Percentiles rank a stretch among this genome's conserved stretches.
Evolutionary conservation across 2,113 vertebrate species (phyloP).

Genomic region (Epinephelus cyanopodus): DNA sequence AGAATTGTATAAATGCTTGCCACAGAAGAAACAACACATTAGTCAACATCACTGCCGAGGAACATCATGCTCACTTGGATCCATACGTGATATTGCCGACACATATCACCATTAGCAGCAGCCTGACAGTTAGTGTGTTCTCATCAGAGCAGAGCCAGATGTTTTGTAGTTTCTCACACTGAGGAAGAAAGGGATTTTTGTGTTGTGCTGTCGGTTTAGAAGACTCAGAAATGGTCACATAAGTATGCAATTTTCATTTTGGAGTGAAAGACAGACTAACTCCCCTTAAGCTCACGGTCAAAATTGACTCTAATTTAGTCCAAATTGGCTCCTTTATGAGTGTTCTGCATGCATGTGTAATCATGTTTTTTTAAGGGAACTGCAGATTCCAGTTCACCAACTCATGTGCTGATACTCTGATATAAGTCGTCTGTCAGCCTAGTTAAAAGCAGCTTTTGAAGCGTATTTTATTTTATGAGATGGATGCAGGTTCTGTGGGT

Average conservation of each 20-base stretch:
- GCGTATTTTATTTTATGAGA: neutral
- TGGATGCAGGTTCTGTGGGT: neutral
- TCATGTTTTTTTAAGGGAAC: neutral
- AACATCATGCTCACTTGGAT: conserved; percentile 29
- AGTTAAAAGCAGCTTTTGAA: neutral
- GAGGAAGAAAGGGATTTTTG: neutral
- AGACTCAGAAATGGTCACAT: conserved; percentile 11
- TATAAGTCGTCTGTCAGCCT: neutral
- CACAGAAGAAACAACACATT: conserved; percentile 16
- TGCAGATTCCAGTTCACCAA: neutral
- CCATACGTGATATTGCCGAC: conserved; percentile 37
- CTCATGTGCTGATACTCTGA: neutral
- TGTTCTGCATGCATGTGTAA: conserved; percentile 7
- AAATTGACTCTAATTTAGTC: conserved; percentile 28
- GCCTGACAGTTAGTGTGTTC: conserved; percentile 30
- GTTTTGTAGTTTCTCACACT: conserved; percentile 14
- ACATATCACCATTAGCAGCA: conserved; percentile 49
- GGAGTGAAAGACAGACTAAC: neutral
- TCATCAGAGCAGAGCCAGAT: conserved; percentile 15
- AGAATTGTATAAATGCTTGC: neutral
- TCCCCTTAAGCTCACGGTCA: neutral
- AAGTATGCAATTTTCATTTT: conserved; percentile 26
- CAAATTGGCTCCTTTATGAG: conserved; percentile 20
- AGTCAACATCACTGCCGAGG: neutral
- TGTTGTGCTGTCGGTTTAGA: neutral